Evolutionary conservation across 2,888 invertebrate genomes (phyloP).

Genomic region (Cryptus viduatorius): DNA sequence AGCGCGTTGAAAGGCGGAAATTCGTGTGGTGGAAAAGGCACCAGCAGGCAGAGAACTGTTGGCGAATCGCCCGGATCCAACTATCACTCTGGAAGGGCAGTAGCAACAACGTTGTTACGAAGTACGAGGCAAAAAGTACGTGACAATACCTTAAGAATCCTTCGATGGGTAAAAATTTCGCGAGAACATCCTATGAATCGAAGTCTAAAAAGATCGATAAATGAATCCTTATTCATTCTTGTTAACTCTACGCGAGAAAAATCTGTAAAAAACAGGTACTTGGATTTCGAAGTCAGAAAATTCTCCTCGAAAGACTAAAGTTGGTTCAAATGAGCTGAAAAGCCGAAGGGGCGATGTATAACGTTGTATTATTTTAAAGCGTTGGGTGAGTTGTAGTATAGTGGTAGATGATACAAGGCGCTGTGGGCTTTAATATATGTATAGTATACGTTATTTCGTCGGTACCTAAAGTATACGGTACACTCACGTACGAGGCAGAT

Average conservation of each 20-base stretch:
- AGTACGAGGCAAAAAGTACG: background rate
- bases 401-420: background rate
- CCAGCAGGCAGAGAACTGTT: slow-evolving; percentile 38
- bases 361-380: too few relatives aligned
- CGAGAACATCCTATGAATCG: background rate
- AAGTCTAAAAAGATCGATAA: too few relatives aligned
- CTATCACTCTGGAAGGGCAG: slow-evolving; percentile 40
- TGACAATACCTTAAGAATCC: background rate
- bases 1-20: slow-evolving; percentile 75
- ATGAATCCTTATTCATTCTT: too few relatives aligned
- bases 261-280: too few relatives aligned
- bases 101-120: slow-evolving; percentile 47
- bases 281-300: too few relatives aligned
- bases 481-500: slow-evolving; percentile 40
- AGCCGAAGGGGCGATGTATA: too few relatives aligned
- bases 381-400: background rate
- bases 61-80: slow-evolving; percentile 60
- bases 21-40: slow-evolving; percentile 69
- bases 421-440: background rate
- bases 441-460: slow-evolving; percentile 12
- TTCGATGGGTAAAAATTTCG: background rate
- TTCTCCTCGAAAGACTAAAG: too few relatives aligned
- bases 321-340: too few relatives aligned
- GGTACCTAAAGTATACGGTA: slow-evolving; percentile 18
- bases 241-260: too few relatives aligned